Base-by-base conservation (phyloP, 1,140 invertebrate species). In the Harpegnathos saltator region DNA sequence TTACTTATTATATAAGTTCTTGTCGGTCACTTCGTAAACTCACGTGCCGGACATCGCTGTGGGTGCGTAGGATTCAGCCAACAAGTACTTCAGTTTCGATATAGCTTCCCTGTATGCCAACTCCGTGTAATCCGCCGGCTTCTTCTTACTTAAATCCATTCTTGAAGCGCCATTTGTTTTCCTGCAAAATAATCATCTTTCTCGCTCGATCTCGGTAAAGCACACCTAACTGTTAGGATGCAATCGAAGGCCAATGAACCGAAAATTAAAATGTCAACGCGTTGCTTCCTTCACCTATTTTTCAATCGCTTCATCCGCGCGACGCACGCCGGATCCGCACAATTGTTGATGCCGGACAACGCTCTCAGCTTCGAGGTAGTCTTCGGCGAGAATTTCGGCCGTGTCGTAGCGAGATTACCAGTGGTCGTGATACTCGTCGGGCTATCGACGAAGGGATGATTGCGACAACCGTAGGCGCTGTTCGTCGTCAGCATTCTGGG, bases 41-140 rank as follows among this genome's bases (percentile, higher is more conserved):
- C 9, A 82, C 75, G 12, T 59, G 90, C 89, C 91, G 63, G 89
- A 93, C 88, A 88, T 90, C 88, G 69, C 93, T 93, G 93, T 92
- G 66, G 96, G 95, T n/a, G 95, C 94, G 88, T 97, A 97, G 74
- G 96, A 97, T 84, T 97, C 97, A 3, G 96, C 96, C 72, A 97
- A 92, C 83, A 97, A 95, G 91, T 97, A 96, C 91, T 97, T 96
- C 12, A 98, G 91, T 74, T 97, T 96, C 0, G 96, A 96, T 0
- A 98, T 97, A 3, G 97, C 97, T 93, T 98, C 97, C 85, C 96
- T 96, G 88, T 98, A 97, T 3, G 97, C 97, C 72, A 96, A 94
- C 89, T 98, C 97, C 0, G 97, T 97, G 88, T 97, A 97, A 94
- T 98, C 97, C 54, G 96, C 96, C 26, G 95, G 94, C 81, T 91